Conservation (phyloP, 2,113 vertebrate genomes). For the Apeltes quadracus region DNA sequence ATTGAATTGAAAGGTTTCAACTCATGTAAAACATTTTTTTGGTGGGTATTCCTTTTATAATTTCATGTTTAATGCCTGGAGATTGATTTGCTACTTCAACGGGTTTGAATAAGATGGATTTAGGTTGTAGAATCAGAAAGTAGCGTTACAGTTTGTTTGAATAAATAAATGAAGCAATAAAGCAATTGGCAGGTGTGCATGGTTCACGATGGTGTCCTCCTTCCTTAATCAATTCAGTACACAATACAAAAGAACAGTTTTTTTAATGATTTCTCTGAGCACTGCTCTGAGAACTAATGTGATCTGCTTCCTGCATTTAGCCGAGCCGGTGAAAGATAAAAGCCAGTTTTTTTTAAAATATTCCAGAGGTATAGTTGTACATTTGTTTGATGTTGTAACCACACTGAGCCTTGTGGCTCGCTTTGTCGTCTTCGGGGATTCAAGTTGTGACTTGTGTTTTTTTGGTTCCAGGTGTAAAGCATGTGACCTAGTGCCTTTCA, state of each 20-base stretch:
- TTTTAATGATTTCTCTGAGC: neutral
- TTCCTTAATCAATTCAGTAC: neutral
- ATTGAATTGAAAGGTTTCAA: no score
- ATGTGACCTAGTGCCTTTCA: conserved; percentile 43
- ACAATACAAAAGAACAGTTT: neutral
- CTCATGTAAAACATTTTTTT: no score
- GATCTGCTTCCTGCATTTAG: neutral
- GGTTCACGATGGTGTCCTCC: neutral
- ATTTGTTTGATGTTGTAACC: neutral
- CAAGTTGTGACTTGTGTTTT: neutral
- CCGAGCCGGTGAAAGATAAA: neutral
- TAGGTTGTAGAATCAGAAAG: neutral
- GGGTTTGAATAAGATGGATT: neutral
- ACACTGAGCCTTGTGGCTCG: no score
- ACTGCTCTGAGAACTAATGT: neutral
- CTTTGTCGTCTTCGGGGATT: neutral
- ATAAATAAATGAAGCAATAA: neutral
- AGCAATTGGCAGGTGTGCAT: neutral
- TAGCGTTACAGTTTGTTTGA: no score
- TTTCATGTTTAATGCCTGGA: neutral
- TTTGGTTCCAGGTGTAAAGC: conserved; percentile 32
- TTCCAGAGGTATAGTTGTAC: neutral
- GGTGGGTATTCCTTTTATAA: neutral
- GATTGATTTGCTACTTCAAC: neutral
- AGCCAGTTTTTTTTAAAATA: neutral